Evolutionary conservation across 2,888 invertebrate genomes (phyloP), one percentile per base, ranked within the genome.

Genomic region (Leptopterna dolabrata): DNA sequence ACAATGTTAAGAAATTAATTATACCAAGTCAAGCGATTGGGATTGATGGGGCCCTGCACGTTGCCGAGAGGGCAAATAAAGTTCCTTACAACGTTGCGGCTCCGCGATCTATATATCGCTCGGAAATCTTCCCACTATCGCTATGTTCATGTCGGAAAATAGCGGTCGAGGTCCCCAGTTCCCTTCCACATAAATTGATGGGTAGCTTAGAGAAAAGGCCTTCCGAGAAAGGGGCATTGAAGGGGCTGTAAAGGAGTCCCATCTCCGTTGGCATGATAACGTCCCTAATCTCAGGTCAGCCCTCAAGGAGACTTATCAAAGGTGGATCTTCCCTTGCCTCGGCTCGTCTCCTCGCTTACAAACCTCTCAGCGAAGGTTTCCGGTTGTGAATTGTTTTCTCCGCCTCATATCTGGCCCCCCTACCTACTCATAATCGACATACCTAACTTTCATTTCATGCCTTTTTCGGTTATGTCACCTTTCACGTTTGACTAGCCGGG

Each of bases 221-320:
- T 63, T 24, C 63, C 63, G 19, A 24, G 63, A 63, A 63, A 63
- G 24, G 73, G 73, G 36, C 73, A 73, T 73, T 73, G 36, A 29
- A 41, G 36, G 36, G 36, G 73, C 36, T 41, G 36, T 36, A 73
- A 73, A 73, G 73, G 13, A 16, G 36, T 73, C 73, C 41, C 41
- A 73, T 73, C 73, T 73, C 73, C 73, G 41, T 41, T 36, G 73
- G 73, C 41, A 63, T 73, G 73, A 73, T 73, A 73, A 73, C 73
- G 36, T 41, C 73, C 73, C 73, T 73, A 73, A 73, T 73, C 73
- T 73, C 73, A 73, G 73, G 73, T 73, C 73, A 73, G 41, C 70
- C 70, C 47, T 63, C 63, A 63, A 63, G 63, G 63, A 63, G 63
- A 63, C 63, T 63, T 63, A 63, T 63, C 63, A 63, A 63, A 63